Conservation (phyloP, 2,888 invertebrate species). For the Parnassius mnemosyne region DNA sequence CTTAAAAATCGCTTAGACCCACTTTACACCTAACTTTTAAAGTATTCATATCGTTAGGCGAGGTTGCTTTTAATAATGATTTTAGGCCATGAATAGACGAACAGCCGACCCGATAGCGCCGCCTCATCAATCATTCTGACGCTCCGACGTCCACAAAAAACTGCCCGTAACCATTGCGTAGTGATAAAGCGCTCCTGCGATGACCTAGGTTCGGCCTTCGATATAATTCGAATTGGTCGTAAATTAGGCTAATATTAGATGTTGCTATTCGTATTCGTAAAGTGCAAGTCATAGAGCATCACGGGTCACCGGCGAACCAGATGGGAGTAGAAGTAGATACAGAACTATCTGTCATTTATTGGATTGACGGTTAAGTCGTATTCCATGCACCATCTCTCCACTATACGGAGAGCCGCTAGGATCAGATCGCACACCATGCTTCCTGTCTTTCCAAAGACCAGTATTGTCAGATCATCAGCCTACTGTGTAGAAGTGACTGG, state of each 20-base stretch:
- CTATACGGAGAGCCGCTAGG: too few relatives aligned
- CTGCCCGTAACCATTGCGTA: conserved; percentile 20
- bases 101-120: conserved; percentile 12
- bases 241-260: conserved; percentile 22
- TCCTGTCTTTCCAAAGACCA: too few relatives aligned
- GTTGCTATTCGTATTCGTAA: neutral
- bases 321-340: too few relatives aligned
- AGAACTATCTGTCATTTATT: too few relatives aligned
- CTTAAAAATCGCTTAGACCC: neutral
- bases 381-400: too few relatives aligned
- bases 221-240: conserved; percentile 14
- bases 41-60: conserved; percentile 13
- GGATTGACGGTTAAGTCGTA: too few relatives aligned
- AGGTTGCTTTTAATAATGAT: conserved; percentile 21
- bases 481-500: too few relatives aligned
- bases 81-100: conserved; percentile 24
- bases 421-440: too few relatives aligned
- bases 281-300: too few relatives aligned
- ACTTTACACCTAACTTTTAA: conserved; percentile 1
- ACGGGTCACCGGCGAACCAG: too few relatives aligned
- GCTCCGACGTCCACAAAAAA: conserved; percentile 22
- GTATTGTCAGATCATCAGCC: too few relatives aligned
- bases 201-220: conserved; percentile 14
- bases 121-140: conserved; percentile 20
- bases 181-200: conserved; percentile 8